Evolutionary conservation across 2,888 invertebrate genomes (phyloP).

Genomic region (Coelopa pilipes): DNA sequence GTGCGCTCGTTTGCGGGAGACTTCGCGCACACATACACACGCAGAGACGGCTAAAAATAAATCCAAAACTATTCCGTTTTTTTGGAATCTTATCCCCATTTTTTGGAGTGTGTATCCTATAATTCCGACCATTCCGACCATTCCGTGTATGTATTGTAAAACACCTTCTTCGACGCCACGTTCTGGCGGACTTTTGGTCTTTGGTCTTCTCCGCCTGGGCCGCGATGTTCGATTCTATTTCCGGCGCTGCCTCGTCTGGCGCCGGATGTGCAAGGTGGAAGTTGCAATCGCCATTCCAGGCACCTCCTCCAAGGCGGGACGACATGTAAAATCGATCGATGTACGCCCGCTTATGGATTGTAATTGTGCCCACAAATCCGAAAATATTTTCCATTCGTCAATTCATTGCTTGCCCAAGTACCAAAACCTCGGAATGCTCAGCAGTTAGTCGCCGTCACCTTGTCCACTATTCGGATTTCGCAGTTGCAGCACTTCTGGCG

Average conservation of each 20-base stretch:
- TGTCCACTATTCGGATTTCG: neutral
- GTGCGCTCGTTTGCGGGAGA: neutral
- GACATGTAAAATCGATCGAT: neutral
- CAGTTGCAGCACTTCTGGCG: slow-evolving; percentile 9
- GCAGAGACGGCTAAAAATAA: neutral
- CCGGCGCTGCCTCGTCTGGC: no score
- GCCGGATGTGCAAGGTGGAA: no score
- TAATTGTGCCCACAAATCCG: neutral
- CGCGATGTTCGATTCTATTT: no score
- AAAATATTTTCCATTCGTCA: neutral
- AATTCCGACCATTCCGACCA: no score
- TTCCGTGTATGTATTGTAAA: no score
- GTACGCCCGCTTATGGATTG: neutral
- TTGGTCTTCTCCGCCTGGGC: no score
- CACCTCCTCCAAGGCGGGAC: neutral
- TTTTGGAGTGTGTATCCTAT: no score
- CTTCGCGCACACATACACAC: neutral
- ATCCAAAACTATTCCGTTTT: neutral
- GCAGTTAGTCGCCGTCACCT: slow-evolving; percentile 14
- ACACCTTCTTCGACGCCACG: no score
- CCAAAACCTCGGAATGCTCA: neutral
- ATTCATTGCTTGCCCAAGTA: neutral
- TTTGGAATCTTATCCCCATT: neutral
- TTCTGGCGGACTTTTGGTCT: no score
- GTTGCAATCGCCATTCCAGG: no score